Evolutionary conservation across 2,797 vertebrate species (phyloP).

Genomic region (Taeniopygia guttata): DNA sequence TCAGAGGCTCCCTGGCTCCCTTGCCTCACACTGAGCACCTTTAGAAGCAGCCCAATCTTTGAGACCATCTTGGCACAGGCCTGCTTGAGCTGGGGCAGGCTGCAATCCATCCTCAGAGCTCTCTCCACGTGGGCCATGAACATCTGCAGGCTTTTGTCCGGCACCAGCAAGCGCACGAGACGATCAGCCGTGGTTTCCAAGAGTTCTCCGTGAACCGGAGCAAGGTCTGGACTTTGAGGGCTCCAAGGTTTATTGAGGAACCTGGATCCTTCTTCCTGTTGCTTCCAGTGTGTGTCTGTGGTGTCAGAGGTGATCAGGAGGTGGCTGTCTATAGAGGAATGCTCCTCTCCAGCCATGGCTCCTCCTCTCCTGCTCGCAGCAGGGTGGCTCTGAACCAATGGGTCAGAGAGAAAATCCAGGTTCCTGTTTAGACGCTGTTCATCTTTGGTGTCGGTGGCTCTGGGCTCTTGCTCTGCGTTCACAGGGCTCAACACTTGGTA

Average conservation of each 20-base stretch:
- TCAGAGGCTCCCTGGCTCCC: not conserved
- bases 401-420: not conserved
- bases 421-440: not conserved
- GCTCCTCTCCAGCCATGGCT: not conserved
- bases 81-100: not conserved
- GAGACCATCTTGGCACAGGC: not conserved
- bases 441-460: no score
- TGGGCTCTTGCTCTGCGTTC: no score
- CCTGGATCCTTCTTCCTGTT: not conserved
- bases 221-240: not conserved
- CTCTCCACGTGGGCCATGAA: not conserved
- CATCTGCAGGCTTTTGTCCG: no score
- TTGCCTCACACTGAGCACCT: not conserved
- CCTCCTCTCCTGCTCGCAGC: not conserved
- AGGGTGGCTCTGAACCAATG: rapidly evolving
- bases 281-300: no score
- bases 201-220: rapidly evolving
- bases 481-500: not conserved
- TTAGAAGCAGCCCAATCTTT: not conserved
- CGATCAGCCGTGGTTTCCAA: not conserved
- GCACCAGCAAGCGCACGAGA: not conserved
- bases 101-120: not conserved
- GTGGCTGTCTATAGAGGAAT: not conserved
- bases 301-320: no score
- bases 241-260: not conserved